Evolutionary conservation across 1,140 invertebrate species (phyloP).

Genomic region (Pseudoatta argentina): DNA sequence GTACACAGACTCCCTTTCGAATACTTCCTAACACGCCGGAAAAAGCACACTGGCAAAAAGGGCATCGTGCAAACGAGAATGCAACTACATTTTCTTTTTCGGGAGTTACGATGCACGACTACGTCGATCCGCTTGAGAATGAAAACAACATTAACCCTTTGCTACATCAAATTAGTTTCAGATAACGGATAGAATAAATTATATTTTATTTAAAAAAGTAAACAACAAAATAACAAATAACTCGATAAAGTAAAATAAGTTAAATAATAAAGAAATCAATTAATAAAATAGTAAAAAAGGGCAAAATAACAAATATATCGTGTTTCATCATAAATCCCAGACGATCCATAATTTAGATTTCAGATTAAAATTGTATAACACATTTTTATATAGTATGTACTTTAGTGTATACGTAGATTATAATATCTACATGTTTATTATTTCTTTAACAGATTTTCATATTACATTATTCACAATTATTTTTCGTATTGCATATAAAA

Average conservation of each 20-base stretch:
- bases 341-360: slow-evolving; percentile 1
- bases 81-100: slow-evolving; percentile 4
- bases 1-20: slow-evolving; percentile 14
- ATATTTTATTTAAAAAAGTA: background rate
- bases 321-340: background rate
- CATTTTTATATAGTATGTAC: background rate
- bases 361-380: background rate
- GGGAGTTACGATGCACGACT: background rate
- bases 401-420: background rate
- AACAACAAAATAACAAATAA: background rate
- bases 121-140: background rate
- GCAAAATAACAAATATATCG: background rate
- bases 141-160: slow-evolving; percentile 18
- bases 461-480: background rate
- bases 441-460: background rate
- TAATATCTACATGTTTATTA: background rate
- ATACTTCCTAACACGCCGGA: slow-evolving; percentile 9
- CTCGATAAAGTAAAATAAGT: background rate
- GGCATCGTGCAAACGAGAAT: slow-evolving; percentile 40
- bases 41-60: slow-evolving; percentile 31
- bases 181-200: background rate
- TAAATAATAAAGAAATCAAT: background rate
- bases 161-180: background rate
- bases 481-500: background rate
- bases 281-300: slow-evolving; percentile 15